Base-by-base conservation (phyloP, 2,888 invertebrate genomes). In the Tanypteryx hageni region DNA sequence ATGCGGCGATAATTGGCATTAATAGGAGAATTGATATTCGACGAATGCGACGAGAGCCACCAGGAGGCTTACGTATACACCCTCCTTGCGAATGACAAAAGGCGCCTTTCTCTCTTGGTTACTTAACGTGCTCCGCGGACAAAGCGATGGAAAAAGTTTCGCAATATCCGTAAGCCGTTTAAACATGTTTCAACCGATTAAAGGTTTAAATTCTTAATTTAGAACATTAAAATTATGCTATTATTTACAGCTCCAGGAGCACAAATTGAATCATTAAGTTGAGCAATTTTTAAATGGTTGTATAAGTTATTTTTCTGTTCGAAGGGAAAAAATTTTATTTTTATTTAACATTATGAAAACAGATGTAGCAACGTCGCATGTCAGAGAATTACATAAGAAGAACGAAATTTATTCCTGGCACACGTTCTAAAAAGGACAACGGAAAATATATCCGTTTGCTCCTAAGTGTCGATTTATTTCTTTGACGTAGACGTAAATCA, bases 391-490 rank as follows among this genome's bases (percentile, higher is more conserved):
- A 68, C 68, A 68, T 68, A 68, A 68, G 16, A 68, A 18, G 68
- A 22, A 22, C 18, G 18, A n/a, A 18, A 68, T 68, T 68, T 68
- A 68, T 68, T 68, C 68, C 68, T 68, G 68, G 68, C 68, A 18
- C 68, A 18, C 18, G 18, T 68, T 22, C 22, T 22, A n/a, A 64
- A 64, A 64, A 14, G n/a, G 64, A 64, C 64, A 22, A 22, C 68
- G n/a, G 68, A 22, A 68, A 68, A 68, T n/a, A 18, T 68, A 68
- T 68, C n/a, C n/a, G n/a, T n/a, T n/a, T n/a, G n/a, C n/a, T n/a
- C 68, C 68, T 44, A 22, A 64, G 64, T n/a, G n/a, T 68, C 68
- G 68, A 68, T 68, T 68, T 68, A 68, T 68, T 68, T 68, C 68
- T 68, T 68, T n/a, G 68, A 68, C 68, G 64, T 64, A 14, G 18